phyloP scores from a whole-genome alignment of 1,140 invertebrate species.

The Cataglyphis hispanica region DNA sequence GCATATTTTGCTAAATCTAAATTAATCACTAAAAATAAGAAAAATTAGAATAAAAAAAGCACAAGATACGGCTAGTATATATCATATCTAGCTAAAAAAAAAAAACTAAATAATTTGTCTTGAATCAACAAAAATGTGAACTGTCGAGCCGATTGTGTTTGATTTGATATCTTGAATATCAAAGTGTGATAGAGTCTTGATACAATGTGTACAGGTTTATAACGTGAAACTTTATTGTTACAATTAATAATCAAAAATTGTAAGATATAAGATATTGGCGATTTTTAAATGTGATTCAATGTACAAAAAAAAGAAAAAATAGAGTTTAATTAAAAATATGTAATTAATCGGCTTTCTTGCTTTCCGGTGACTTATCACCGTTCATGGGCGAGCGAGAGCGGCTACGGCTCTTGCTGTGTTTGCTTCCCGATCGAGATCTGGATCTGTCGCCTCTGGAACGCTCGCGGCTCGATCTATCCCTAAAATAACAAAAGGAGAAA shows the following conservation, averaged over 20 bases:
- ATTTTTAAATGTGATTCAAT: conserved; percentile 72
- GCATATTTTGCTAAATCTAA: conserved; percentile 36
- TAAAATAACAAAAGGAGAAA: conserved; percentile 67
- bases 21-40: conserved; percentile 5
- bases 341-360: conserved; percentile 83
- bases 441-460: conserved; percentile 85
- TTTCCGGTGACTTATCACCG: conserved; percentile 87
- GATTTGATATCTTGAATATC: background rate
- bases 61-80: background rate
- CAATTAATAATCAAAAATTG: conserved; percentile 36
- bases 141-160: background rate
- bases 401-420: conserved; percentile 87
- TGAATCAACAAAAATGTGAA: background rate
- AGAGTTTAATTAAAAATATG: conserved; percentile 11
- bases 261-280: conserved; percentile 63
- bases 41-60: conserved; percentile 16
- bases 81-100: background rate
- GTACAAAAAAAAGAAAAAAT: conserved; percentile 63
- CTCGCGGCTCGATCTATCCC: conserved; percentile 85
- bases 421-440: conserved; percentile 85
- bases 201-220: background rate
- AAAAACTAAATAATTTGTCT: background rate
- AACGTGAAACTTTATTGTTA: conserved; percentile 39
- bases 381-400: conserved; percentile 87
- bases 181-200: background rate